Percentiles rank a stretch among this genome's conserved stretches.
phyloP scores from a whole-genome alignment of 2,797 vertebrate genomes.

The Diglossa cyanea region DNA sequence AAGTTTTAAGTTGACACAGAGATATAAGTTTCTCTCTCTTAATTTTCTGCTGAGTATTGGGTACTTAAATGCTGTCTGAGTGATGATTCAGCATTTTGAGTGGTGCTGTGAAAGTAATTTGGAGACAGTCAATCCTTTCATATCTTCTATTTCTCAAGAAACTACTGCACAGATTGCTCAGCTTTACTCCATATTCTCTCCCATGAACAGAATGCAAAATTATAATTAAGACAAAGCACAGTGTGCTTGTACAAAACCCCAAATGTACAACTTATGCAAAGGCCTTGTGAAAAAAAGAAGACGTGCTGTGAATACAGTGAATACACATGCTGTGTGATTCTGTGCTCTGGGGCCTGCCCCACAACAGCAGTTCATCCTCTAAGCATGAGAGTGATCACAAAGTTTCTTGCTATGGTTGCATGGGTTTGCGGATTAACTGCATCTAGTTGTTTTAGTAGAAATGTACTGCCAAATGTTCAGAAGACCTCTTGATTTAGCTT shows the following conservation, averaged over 20 bases:
- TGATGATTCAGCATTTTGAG: neutral
- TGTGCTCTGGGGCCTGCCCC: conserved; percentile 20
- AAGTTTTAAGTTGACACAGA: neutral
- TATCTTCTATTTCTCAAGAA: conserved; percentile 23
- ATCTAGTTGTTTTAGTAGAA: conserved; percentile 59
- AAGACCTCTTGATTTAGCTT: conserved; percentile 64
- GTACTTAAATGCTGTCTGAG: neutral
- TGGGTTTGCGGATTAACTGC: conserved; percentile 38
- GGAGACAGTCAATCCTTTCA: neutral
- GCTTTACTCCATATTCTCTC: neutral
- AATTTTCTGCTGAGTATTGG: neutral
- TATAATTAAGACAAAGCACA: conserved; percentile 28
- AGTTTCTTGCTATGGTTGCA: conserved; percentile 39
- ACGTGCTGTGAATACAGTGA: neutral
- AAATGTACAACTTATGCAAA: conserved; percentile 12
- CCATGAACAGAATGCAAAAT: neutral
- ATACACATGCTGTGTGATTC: neutral
- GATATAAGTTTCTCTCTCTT: neutral
- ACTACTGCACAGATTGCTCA: neutral
- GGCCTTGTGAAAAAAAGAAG: neutral
- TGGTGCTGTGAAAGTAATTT: neutral
- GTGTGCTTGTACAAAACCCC: neutral
- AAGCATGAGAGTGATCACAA: conserved; percentile 18
- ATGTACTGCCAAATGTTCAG: conserved; percentile 25
- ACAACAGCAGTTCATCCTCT: neutral